These are phyloP conservation scores for Heterocephalus glaber DNA, from an alignment of 2,113 vertebrate species.

Conservation along the genomic window DNA sequence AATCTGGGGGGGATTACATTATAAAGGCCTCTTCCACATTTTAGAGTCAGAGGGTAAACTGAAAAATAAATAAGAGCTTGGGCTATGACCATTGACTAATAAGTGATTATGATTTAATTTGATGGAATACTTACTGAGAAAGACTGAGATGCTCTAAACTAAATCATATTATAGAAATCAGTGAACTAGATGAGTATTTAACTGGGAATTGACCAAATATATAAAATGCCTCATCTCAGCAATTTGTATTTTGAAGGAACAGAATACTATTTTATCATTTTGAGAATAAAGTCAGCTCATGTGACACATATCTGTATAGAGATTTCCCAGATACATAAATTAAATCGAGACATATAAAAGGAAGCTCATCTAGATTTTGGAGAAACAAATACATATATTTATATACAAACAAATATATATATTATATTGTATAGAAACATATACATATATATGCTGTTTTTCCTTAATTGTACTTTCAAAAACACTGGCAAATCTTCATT, in stretches of 20 bases:
- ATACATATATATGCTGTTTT: background rate
- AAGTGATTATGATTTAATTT: slow-evolving; percentile 23
- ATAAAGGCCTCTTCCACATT: background rate
- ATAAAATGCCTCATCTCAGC: slow-evolving; percentile 35
- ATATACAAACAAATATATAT: background rate
- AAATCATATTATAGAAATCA: slow-evolving; percentile 4
- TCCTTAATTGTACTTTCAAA: background rate
- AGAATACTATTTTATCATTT: background rate
- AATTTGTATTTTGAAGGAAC: background rate
- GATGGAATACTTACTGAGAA: slow-evolving; percentile 36
- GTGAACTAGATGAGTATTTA: background rate
- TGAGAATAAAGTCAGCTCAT: slow-evolving; percentile 27
- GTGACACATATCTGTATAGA: background rate
- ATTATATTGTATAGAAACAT: background rate
- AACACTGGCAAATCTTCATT: background rate
- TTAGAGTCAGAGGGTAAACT: background rate
- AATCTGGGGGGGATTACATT: background rate
- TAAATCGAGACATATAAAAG: background rate
- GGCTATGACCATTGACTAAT: background rate
- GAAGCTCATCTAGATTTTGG: background rate
- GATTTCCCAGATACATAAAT: background rate
- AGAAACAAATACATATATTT: background rate
- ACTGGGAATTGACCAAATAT: slow-evolving; percentile 26
- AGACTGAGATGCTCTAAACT: background rate
- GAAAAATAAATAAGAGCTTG: background rate